Base-by-base conservation (phyloP, 2,888 invertebrate genomes). In the Apodemia mormo region DNA sequence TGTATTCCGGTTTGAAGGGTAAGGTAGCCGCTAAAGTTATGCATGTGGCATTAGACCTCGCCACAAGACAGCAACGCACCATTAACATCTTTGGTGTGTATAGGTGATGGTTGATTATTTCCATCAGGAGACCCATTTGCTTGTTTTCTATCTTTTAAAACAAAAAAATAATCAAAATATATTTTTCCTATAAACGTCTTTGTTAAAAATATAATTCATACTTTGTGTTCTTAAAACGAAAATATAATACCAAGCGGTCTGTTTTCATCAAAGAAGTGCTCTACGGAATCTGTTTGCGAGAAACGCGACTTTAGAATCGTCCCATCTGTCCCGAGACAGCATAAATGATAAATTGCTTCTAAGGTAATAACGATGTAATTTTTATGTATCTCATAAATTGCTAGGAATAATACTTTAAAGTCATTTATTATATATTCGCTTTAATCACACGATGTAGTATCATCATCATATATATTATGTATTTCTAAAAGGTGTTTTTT, bases 251-350 rank as follows among this genome's bases (percentile, higher is more conserved):
- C 30, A 30, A 58, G 58, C 58, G 58, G 30, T 29, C 30, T 58
- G 58, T 58, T 58, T 58, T 58, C 58, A 58, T 30, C 58, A 58
- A 58, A 58, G 58, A 58, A 49, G 14, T 49, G 49, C 49, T 12
- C 49, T 49, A 49, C 49, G 49, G 49, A 58, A 58, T 58, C 58
- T 58, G 58, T 58, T 58, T 58, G 58, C 58, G 58, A 33, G 58
- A 30, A 58, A 58, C 58, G 30, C 58, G 58, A 58, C 58, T 58
- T 58, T 12, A 33, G 58, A 12, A 58, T 58, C 12, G 58, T 58
- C 30, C 58, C 58, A 58, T 58, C 58, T 58, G 58, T 58, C 58
- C 30, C 33, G 58, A 30, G 29, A 58, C 58, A 58, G 58, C 58
- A 58, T 30, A 58, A 58, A 58, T 58, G 58, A 58, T 58, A 58